phyloP scores from a whole-genome alignment of 2,797 vertebrate genomes.

The Pseudochromis fuscus region DNA sequence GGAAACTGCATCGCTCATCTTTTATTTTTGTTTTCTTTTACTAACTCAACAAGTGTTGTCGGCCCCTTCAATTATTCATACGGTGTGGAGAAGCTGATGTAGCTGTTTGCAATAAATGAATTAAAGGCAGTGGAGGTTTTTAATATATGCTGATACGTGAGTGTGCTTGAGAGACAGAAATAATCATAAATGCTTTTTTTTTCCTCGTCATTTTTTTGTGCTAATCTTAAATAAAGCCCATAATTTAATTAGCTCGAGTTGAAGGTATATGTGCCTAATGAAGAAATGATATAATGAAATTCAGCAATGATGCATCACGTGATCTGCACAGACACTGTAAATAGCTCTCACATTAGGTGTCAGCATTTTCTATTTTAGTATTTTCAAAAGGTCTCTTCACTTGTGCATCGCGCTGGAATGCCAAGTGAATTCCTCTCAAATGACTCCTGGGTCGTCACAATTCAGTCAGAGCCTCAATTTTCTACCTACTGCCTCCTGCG shows the following conservation, averaged over 20 bases:
- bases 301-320: constrained; percentile 15
- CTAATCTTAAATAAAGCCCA: constrained; percentile 10
- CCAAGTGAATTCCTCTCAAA: constrained; percentile 54
- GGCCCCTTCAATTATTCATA: constrained; percentile 43
- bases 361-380: constrained; percentile 63
- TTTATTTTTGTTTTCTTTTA: constrained; percentile 60
- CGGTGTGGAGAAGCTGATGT: constrained; percentile 45
- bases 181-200: constrained; percentile 9
- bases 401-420: constrained; percentile 64
- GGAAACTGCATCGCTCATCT: constrained; percentile 36
- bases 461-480: constrained; percentile 56
- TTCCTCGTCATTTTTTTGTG: not conserved
- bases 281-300: constrained; percentile 26
- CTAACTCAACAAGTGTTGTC: constrained; percentile 33
- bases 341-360: constrained; percentile 34
- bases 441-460: constrained; percentile 56
- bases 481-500: constrained; percentile 61
- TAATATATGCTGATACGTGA: constrained; percentile 28
- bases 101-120: constrained; percentile 50
- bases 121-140: constrained; percentile 35
- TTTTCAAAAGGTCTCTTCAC: constrained; percentile 73
- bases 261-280: constrained; percentile 4
- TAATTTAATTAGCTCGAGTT: constrained; percentile 12
- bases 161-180: constrained; percentile 14
- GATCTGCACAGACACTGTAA: constrained; percentile 40